Percentiles rank a stretch among this genome's conserved stretches.
Conservation (phyloP, 2,797 vertebrate genomes). For the Cheirogaleus major region DNA sequence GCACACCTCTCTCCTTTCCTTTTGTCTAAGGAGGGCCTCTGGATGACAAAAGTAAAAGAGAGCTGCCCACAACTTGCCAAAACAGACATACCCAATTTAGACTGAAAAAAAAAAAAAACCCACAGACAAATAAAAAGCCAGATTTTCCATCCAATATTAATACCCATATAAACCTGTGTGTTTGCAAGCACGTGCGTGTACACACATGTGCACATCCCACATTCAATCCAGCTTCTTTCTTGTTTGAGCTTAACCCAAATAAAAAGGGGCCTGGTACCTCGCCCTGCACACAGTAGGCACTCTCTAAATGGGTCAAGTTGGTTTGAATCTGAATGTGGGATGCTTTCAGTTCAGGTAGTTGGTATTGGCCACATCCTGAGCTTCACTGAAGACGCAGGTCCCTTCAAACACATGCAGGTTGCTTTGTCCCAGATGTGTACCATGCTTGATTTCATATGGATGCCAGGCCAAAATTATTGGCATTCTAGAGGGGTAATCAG, state of each 20-base stretch:
- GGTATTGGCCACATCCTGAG: background rate
- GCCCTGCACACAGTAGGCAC: background rate
- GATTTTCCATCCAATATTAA: conserved; percentile 29
- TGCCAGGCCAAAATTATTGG: background rate
- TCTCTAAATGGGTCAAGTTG: background rate
- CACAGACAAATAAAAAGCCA: conserved; percentile 43
- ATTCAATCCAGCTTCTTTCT: background rate
- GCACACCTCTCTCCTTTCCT: background rate
- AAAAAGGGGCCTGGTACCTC: background rate
- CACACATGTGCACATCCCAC: background rate
- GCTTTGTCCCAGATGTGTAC: background rate
- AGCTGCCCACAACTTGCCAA: conserved; percentile 6
- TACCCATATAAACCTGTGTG: background rate
- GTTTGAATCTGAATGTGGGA: background rate
- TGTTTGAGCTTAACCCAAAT: background rate
- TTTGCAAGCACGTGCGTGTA: background rate
- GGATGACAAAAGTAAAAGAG: background rate
- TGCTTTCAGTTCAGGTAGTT: background rate
- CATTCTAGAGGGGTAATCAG: conserved; percentile 25
- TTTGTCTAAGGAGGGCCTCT: conserved; percentile 4
- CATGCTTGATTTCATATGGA: background rate
- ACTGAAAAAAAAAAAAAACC: background rate
- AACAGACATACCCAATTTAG: background rate
- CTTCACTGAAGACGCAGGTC: background rate
- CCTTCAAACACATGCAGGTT: background rate